Percentiles rank a stretch among this genome's conserved stretches.
phyloP scores from a whole-genome alignment of 2,888 invertebrate species.

The Drosophila multiciliata region DNA sequence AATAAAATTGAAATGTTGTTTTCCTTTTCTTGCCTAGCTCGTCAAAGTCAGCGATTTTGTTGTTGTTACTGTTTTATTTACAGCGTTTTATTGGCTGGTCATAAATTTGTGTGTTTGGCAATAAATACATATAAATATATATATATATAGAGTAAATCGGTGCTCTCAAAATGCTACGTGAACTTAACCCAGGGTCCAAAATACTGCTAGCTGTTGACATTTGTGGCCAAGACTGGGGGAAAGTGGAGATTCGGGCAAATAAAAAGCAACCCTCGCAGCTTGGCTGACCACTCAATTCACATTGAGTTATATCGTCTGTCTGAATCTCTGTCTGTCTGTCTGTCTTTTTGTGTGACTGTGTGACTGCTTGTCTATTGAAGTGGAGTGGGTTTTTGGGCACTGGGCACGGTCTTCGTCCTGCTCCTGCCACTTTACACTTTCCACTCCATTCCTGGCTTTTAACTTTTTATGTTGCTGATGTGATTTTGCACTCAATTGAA shows the following conservation, averaged over 20 bases:
- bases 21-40: constrained; percentile 35
- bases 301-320: constrained; percentile 34
- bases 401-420: constrained; percentile 1
- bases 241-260: background rate
- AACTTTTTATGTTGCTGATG: constrained; percentile 65
- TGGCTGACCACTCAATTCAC: constrained; percentile 56
- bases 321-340: constrained; percentile 4
- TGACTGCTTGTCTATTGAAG: constrained; percentile 5
- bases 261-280: constrained; percentile 42
- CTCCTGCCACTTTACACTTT: constrained; percentile 55
- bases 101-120: constrained; percentile 75
- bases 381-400: constrained; percentile 20
- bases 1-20: constrained; percentile 75
- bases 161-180: constrained; percentile 26
- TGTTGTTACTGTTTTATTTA: constrained; percentile 42
- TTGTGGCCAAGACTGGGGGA: constrained; percentile 44
- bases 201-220: constrained; percentile 64
- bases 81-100: constrained; percentile 67
- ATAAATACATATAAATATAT: constrained; percentile 61
- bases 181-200: constrained; percentile 29
- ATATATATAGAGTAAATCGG: constrained; percentile 49
- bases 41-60: constrained; percentile 58
- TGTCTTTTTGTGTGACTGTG: constrained; percentile 6
- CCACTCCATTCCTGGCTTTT: constrained; percentile 21
- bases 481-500: constrained; percentile 84